Evolutionary conservation across 2,113 vertebrate genomes (phyloP), one percentile per base, ranked within the genome.

Genomic region (Phocoena phocoena): DNA sequence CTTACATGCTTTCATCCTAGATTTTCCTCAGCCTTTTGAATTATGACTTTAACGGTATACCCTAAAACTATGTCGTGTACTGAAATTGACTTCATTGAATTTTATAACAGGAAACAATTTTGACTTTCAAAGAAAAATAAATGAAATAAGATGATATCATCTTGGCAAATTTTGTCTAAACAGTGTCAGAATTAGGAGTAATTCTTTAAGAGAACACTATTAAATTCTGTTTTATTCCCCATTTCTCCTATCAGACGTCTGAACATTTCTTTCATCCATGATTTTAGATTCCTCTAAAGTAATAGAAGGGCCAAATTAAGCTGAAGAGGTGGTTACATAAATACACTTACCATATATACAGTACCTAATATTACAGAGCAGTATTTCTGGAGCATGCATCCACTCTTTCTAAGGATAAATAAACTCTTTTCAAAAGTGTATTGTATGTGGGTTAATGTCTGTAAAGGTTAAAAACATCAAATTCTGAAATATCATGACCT

Each of bases 381-480:
- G 0, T 83, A 95, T 97, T 98, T 70, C 81, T 96, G 80, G 73
- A 80, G 74, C 68, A 90, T 79, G 65, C 60, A 88, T 92, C 50
- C 44, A 68, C 92, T 91, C 12, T 92, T 92, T 96, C 71, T 6
- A 96, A 97, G 81, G 94, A 98, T 98, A 98, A 98, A 98, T 98
- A 98, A 98, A 97, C 87, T 77, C 83, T 97, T 63, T 83, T 92
- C 96, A 98, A 97, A 98, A 98, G 97, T 93, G 2, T 96, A 97
- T 98, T 97, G 95, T 84, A 90, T 97, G 67, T 98, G 94, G 80
- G 96, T 98, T 99, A 98, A 98, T 97, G 97, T 86, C 90, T 96
- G 93, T 93, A 98, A 99, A 99, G 98, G 98, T 98, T 98, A 98
- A 98, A 98, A 98, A 97, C 98, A 98, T 98, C 98, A 98, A 96